Evolutionary conservation across 2,797 vertebrate genomes (phyloP).

Genomic region (Brachyalestes nurse): DNA sequence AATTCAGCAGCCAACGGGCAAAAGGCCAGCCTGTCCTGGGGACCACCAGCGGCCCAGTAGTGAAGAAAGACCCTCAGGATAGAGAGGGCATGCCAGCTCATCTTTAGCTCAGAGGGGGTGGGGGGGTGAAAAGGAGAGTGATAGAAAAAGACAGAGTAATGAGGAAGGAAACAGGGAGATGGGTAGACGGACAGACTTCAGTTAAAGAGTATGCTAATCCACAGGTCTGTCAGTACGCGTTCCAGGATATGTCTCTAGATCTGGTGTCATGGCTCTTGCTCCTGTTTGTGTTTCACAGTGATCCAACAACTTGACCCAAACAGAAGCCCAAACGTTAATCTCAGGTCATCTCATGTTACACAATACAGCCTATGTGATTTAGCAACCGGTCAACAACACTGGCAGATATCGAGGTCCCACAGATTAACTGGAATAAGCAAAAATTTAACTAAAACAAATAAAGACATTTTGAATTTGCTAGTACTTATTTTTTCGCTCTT

Average conservation of each 20-base stretch:
- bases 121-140: neutral
- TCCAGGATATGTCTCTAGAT: constrained; percentile 2
- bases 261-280: neutral
- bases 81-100: constrained; percentile 8
- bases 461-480: neutral
- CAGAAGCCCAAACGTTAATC: constrained; percentile 1
- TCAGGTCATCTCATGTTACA: neutral
- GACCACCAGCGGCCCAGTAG: neutral
- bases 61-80: constrained; percentile 1
- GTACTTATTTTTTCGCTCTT: neutral
- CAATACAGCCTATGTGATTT: neutral
- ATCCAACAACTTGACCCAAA: constrained; percentile 3
- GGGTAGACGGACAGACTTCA: neutral
- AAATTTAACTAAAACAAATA: neutral
- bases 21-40: neutral
- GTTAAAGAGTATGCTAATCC: neutral
- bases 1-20: neutral
- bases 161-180: neutral
- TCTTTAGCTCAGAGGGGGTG: constrained; percentile 4
- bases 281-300: neutral
- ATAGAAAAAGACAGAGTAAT: neutral
- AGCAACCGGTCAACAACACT: neutral
- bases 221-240: neutral
- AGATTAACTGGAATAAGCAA: neutral
- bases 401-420: neutral